Base-by-base conservation (phyloP, 1,140 invertebrate genomes). In the Globodera rostochiensis region DNA sequence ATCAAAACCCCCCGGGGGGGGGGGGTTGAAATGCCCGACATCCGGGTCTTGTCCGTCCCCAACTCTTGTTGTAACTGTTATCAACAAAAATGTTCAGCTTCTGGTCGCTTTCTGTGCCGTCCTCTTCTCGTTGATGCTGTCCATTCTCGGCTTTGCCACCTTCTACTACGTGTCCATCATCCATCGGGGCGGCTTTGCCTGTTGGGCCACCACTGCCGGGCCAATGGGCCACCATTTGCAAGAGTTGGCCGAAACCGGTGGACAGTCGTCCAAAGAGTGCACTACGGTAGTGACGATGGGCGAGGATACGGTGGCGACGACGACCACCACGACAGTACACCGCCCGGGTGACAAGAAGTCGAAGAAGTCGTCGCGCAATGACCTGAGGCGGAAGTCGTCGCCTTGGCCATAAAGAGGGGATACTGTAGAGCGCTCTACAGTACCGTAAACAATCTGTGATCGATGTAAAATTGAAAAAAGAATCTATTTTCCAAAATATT, bases 101-200 rank as follows among this genome's bases (percentile, higher is more conserved):
- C 36, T 47, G 69, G 36, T 71, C 36, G 69, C 46, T 45, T 45
- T 45, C 69, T 71, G 69, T 71, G 69, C 69, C 8, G 25, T 36
- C 5, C 36, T 71, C 36, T 6, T 25, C 69, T 9, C 69, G 25
- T 19, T 71, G 69, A 5, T 19, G 36, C 46, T 71, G 36, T 71
- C 69, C 69, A 5, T 13, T 9, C 25, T 45, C 46, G 25, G 69
- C 46, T 71, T 71, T 47, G 69, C 69, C 69, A 9, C 36, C 0
- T 71, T 71, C 46, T 71, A 71, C 21, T 71, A 71, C 25, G 21
- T 25, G 69, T 36, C 69, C 9, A 36, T 71, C 15, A 47, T 71
- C 36, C 21, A 71, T 19, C 36, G 46, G 9, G 69, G 69, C 36
- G 69, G 69, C 8, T 45, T 71, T 11, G 15, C 25, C 1, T 71